Evolutionary conservation across 2,113 vertebrate genomes (phyloP).

Genomic region (Leuciscus idus): DNA sequence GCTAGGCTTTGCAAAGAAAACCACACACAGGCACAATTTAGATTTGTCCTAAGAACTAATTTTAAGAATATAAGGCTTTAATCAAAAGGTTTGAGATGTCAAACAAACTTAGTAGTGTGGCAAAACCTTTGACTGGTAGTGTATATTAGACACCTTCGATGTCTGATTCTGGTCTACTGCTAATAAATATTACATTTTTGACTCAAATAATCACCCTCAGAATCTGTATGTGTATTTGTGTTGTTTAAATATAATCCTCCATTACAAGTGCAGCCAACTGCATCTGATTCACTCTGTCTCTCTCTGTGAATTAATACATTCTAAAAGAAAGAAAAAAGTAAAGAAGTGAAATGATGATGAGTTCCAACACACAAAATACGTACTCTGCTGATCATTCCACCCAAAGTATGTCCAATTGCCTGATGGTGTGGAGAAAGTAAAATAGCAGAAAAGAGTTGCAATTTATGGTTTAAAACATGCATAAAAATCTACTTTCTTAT

Average conservation of each 20-base stretch:
- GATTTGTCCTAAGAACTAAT: not conserved
- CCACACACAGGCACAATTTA: not conserved
- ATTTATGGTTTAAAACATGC: not conserved
- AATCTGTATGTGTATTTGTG: not conserved
- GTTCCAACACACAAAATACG: constrained; percentile 71
- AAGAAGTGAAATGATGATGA: constrained; percentile 4
- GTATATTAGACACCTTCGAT: not conserved
- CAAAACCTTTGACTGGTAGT: not conserved
- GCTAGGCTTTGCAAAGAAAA: not conserved
- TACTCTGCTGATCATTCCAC: constrained; percentile 96
- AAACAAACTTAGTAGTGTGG: not conserved
- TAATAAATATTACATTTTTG: not conserved
- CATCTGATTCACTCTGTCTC: not conserved
- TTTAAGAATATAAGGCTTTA: not conserved
- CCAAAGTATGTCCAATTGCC: constrained; percentile 93
- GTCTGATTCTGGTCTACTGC: not conserved
- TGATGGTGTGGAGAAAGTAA: constrained; percentile 75
- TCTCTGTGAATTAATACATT: not conserved
- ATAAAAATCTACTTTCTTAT: not conserved
- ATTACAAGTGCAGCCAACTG: not conserved
- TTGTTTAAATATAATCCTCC: not conserved
- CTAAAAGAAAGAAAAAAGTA: not conserved
- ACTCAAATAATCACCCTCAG: not conserved
- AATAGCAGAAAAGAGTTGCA: not conserved
- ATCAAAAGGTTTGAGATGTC: not conserved